A percentile compares a stretch with the other conserved stretches of the same genome.
Evolutionary conservation across 1,140 invertebrate species (phyloP).

Genomic region (Pseudomyrmex dendroicus): DNA sequence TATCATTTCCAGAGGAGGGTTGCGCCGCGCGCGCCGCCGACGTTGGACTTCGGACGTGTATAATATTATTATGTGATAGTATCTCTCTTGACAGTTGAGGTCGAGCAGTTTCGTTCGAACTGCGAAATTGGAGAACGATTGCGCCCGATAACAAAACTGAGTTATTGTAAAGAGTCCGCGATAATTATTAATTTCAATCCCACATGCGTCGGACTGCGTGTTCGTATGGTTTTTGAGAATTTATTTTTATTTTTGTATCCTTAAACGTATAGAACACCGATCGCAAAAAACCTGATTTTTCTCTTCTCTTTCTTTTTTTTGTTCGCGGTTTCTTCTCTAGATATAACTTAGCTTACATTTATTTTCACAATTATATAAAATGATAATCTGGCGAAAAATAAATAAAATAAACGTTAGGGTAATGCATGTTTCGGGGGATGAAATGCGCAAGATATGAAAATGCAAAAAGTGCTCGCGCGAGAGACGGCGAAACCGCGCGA

Average conservation of each 20-base stretch:
- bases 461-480: constrained; percentile 42
- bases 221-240: not conserved
- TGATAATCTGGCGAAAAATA: not conserved
- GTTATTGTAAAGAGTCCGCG: not conserved
- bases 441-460: constrained; percentile 39
- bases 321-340: not conserved
- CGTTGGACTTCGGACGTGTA: constrained; percentile 8
- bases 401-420: not conserved
- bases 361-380: not conserved
- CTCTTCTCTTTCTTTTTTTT: not conserved
- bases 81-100: not conserved
- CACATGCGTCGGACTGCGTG: no score
- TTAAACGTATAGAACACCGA: no score
- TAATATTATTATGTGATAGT: constrained; percentile 4
- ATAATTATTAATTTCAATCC: constrained; percentile 24
- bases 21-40: constrained; percentile 4
- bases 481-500: constrained; percentile 33
- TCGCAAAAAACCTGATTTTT: not conserved
- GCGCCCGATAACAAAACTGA: not conserved
- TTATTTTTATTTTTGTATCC: no score
- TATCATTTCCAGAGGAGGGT: constrained; percentile 25
- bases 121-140: constrained; percentile 19
- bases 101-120: not conserved
- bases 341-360: not conserved
- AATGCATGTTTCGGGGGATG: not conserved